Evolutionary conservation across 2,797 vertebrate species (phyloP).

Genomic region (Ceyx erithaca): DNA sequence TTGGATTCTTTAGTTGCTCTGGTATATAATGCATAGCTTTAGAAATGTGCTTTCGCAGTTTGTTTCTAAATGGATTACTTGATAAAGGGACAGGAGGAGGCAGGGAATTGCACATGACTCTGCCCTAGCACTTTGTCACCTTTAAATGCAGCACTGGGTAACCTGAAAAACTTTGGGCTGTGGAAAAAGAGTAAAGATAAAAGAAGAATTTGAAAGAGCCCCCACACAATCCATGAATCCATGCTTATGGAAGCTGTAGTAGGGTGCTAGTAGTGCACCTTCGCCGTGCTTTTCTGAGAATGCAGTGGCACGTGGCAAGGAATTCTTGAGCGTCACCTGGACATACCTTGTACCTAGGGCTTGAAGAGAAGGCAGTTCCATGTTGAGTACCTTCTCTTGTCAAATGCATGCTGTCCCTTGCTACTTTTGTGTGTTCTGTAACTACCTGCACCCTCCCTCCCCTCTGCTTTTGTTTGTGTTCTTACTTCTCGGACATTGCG

Average conservation of each 20-base stretch:
- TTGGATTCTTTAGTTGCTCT: not conserved
- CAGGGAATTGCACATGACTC: not conserved
- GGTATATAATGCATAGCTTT: not conserved
- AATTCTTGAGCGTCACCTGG: not conserved
- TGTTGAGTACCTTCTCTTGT: not conserved
- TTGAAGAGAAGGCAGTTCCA: not conserved
- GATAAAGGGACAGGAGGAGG: not conserved
- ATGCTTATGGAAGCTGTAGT: not conserved
- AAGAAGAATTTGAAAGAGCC: not conserved
- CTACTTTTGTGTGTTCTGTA: not conserved
- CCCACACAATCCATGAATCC: not conserved
- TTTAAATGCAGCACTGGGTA: not conserved
- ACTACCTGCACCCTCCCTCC: not conserved
- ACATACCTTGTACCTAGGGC: not conserved
- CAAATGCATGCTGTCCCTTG: not conserved
- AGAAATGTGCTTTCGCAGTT: constrained; percentile 3
- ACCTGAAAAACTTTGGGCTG: not conserved
- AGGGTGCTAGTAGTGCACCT: not conserved
- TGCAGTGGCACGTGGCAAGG: not conserved
- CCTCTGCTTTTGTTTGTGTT: not conserved
- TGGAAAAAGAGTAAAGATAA: not conserved
- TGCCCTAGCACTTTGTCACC: not conserved
- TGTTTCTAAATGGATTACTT: not conserved
- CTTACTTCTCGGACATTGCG: not conserved
- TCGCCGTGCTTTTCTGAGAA: not conserved